Percentiles rank a stretch among this genome's conserved stretches.
phyloP scores from a whole-genome alignment of 2,113 vertebrate genomes.

The Heliornis fulica region DNA sequence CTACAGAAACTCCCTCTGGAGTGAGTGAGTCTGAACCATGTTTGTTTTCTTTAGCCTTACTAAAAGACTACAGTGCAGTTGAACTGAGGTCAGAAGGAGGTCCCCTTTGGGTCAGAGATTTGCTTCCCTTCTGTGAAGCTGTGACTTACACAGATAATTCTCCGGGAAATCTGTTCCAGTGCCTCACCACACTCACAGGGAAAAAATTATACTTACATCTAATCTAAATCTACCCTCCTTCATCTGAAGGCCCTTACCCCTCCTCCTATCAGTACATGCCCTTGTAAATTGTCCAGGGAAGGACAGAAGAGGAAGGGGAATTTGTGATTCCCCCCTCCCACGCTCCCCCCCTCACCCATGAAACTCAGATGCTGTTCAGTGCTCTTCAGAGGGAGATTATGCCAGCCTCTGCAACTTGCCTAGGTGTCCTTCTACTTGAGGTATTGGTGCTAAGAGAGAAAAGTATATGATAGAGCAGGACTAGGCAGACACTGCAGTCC shows the following conservation, averaged over 20 bases:
- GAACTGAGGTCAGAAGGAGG: not conserved
- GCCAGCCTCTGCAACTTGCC: not conserved
- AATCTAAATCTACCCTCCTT: too few relatives aligned
- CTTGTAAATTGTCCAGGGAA: not conserved
- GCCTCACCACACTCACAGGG: too few relatives aligned
- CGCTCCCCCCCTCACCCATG: too few relatives aligned
- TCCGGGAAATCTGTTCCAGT: too few relatives aligned
- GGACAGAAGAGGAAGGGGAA: not conserved
- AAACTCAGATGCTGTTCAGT: not conserved
- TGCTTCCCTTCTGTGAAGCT: conserved; percentile 43
- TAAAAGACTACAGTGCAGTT: conserved; percentile 2
- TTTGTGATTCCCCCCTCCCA: too few relatives aligned
- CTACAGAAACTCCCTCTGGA: not conserved
- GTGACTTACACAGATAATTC: conserved; percentile 10
- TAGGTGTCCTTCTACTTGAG: not conserved
- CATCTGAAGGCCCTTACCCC: too few relatives aligned
- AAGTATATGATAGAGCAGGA: not conserved
- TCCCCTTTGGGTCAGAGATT: conserved; percentile 23
- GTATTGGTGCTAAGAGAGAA: not conserved
- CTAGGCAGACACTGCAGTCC: not conserved
- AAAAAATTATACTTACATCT: too few relatives aligned
- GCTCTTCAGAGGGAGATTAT: not conserved
- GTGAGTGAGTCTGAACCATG: not conserved
- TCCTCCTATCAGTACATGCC: too few relatives aligned
- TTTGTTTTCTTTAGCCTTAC: conserved; percentile 30